phyloP scores from a whole-genome alignment of 1,140 invertebrate species.

The Drosophila pseudoobscura region DNA sequence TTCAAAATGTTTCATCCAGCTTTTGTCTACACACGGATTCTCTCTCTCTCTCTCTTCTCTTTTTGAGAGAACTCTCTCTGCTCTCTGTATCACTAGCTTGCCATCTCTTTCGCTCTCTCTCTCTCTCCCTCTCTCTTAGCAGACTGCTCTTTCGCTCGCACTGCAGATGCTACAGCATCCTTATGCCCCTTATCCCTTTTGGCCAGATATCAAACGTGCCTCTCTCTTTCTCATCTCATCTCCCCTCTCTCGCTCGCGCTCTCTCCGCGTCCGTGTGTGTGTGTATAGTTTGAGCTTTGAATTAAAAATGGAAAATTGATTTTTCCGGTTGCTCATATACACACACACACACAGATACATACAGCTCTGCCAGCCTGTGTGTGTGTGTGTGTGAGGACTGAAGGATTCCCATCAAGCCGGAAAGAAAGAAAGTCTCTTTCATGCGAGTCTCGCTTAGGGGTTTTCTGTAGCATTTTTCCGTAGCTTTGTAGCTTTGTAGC shows the following conservation, averaged over 20 bases:
- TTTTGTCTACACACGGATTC: slow-evolving; percentile 30
- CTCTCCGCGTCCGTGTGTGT: slow-evolving; percentile 15
- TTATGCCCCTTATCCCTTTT: slow-evolving; percentile 76
- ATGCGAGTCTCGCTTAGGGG: too few species aligned
- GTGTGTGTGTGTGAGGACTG: slow-evolving; percentile 18
- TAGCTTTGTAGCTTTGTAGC: slow-evolving; percentile 14
- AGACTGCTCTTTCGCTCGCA: slow-evolving; percentile 15
- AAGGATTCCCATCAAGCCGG: slow-evolving; percentile 61
- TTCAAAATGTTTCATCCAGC: slow-evolving; percentile 49
- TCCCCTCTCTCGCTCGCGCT: slow-evolving; percentile 20
- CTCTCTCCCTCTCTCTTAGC: slow-evolving; percentile 2
- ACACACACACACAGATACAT: slow-evolving; percentile 31
- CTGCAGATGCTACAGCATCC: slow-evolving; percentile 71
- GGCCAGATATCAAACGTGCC: slow-evolving; percentile 38
- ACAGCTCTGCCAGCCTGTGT: slow-evolving; percentile 2
- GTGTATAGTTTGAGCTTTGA: slow-evolving; percentile 63
- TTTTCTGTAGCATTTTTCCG: slow-evolving; percentile 30
- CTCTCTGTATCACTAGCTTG: slow-evolving; percentile 23
- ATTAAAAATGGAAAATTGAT: slow-evolving; percentile 84
- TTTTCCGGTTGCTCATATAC: slow-evolving; percentile 77
- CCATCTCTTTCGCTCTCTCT: slow-evolving; percentile 16
- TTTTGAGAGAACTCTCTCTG: too few species aligned
- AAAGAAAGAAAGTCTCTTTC: slow-evolving; percentile 26
- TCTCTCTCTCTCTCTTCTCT: too few species aligned
- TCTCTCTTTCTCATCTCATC: slow-evolving; percentile 28